Percentiles rank a stretch among this genome's conserved stretches.
Conservation (phyloP, 2,797 vertebrate genomes). For the Melanotaenia boesemani region DNA sequence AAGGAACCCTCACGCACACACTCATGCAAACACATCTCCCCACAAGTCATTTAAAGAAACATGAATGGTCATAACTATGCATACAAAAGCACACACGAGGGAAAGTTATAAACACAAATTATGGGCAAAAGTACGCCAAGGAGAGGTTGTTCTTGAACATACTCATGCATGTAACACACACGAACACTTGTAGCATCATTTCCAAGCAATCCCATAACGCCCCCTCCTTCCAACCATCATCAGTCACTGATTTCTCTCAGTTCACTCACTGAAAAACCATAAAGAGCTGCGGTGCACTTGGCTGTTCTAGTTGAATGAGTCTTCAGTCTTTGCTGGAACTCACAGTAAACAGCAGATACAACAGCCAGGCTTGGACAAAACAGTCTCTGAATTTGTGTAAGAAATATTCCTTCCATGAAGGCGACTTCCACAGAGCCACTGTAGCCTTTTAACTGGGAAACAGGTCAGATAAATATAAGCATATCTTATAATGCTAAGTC, state of each 20-base stretch:
- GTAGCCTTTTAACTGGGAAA: not conserved
- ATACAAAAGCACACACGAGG: slow-evolving; percentile 37
- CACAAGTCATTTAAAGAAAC: slow-evolving; percentile 51
- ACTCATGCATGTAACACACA: slow-evolving; percentile 28
- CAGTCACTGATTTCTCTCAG: slow-evolving; percentile 46
- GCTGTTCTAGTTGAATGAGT: slow-evolving; percentile 20
- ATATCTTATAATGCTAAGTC: not conserved
- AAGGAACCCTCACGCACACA: slow-evolving; percentile 18
- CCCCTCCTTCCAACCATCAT: slow-evolving; percentile 3
- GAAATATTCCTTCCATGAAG: not conserved
- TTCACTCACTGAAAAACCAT: slow-evolving; percentile 42
- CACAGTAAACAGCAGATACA: slow-evolving; percentile 30
- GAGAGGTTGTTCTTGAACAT: slow-evolving; percentile 39
- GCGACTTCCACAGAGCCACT: not conserved
- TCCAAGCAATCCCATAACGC: slow-evolving; percentile 48
- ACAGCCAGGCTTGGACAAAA: slow-evolving; percentile 45
- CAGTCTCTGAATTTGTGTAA: not conserved
- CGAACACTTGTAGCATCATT: slow-evolving; percentile 45
- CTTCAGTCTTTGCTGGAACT: slow-evolving; percentile 19
- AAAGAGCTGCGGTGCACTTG: slow-evolving; percentile 30
- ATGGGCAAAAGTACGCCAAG: slow-evolving; percentile 35
- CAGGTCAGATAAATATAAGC: not conserved
- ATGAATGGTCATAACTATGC: slow-evolving; percentile 51
- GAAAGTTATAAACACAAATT: slow-evolving; percentile 57
- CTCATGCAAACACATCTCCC: slow-evolving; percentile 26